A percentile compares a stretch with the other conserved stretches of the same genome.
These are phyloP conservation scores for Nothocercus julius DNA, from an alignment of 2,113 vertebrate species.

Conservation along the genomic window DNA sequence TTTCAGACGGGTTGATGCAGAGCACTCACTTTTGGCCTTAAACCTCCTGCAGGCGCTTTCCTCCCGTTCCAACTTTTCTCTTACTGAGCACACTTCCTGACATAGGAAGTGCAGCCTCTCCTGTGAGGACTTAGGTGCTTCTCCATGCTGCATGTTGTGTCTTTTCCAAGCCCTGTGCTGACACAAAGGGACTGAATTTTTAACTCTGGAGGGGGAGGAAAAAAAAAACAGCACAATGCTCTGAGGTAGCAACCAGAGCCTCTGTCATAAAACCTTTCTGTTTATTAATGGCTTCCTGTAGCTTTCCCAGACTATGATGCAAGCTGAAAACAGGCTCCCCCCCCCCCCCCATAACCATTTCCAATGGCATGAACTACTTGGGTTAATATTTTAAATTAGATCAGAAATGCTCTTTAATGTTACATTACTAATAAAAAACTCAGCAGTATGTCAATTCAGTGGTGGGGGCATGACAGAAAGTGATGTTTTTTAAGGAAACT, in stretches of 20 bases:
- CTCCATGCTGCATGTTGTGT: neutral
- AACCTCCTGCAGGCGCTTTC: neutral
- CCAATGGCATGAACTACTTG: neutral
- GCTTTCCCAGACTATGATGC: neutral
- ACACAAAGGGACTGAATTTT: conserved; percentile 21
- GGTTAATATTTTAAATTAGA: neutral
- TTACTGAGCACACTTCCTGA: conserved; percentile 9
- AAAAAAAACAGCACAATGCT: neutral
- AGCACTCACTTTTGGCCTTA: conserved; percentile 5
- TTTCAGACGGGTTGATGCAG: neutral
- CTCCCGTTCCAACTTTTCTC: neutral
- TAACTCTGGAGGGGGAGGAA: neutral
- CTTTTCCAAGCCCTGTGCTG: conserved; percentile 28
- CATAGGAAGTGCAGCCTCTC: neutral
- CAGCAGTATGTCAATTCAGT: neutral
- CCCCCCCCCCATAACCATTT: neutral
- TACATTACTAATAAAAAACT: neutral
- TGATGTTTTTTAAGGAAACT: neutral
- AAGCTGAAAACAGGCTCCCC: neutral
- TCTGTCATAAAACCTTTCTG: conserved; percentile 34
- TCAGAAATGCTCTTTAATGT: neutral
- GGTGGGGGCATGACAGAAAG: neutral
- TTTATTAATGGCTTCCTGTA: conserved; percentile 44
- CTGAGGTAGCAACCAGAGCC: conserved; percentile 24
- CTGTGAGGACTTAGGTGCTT: conserved; percentile 30